These are phyloP conservation scores for Nomada ruficornis DNA, from an alignment of 2,888 invertebrate genomes.

Conservation along the genomic window DNA sequence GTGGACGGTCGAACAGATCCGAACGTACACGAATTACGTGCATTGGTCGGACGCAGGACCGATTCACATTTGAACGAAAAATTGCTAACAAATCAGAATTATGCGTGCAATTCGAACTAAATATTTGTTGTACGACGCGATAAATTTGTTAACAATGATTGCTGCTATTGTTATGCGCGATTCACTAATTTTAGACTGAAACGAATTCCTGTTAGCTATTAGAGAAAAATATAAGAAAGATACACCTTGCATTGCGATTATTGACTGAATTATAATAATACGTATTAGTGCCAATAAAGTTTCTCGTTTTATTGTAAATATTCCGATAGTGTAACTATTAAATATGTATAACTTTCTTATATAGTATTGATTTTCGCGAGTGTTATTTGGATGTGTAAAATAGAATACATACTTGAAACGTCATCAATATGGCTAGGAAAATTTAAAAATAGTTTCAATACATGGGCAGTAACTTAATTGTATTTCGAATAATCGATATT, in stretches of 20 bases:
- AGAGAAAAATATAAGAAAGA: neutral
- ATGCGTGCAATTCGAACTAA: conserved; percentile 44
- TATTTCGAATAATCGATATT: neutral
- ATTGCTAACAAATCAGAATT: neutral
- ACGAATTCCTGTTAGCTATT: neutral
- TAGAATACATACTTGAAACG: conserved; percentile 1
- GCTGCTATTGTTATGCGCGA: neutral
- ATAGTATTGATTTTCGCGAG: neutral
- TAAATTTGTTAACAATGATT: neutral
- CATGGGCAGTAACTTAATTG: too few species aligned
- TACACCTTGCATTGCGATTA: too few species aligned
- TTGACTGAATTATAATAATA: neutral
- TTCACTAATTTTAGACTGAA: neutral
- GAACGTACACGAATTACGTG: conserved; percentile 39
- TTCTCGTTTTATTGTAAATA: neutral
- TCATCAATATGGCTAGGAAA: conserved; percentile 34
- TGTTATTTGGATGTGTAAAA: too few species aligned
- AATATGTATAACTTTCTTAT: neutral
- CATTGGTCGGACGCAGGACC: conserved; percentile 32
- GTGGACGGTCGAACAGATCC: conserved; percentile 58
- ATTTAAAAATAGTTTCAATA: neutral
- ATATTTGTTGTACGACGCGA: neutral
- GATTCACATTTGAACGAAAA: conserved; percentile 18
- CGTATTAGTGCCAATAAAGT: neutral
- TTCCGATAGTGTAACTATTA: neutral